phyloP scores from a whole-genome alignment of 1,140 invertebrate genomes.

The Batillaria attramentaria region DNA sequence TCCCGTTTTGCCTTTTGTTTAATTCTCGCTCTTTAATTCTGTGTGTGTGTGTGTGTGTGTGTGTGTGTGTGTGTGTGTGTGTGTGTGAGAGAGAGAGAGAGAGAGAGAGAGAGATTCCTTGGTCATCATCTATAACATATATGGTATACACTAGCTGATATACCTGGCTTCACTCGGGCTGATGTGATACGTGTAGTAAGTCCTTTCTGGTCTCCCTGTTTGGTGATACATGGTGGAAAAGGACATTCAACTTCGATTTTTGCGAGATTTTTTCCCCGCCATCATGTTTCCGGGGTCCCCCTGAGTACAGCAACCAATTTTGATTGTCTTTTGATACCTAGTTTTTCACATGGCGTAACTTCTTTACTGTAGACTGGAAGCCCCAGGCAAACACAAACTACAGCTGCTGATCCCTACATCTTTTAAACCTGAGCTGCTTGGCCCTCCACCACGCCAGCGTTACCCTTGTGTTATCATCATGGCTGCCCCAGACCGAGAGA shows the following conservation, averaged over 20 bases:
- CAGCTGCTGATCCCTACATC: no score
- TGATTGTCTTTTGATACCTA: no score
- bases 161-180: not conserved
- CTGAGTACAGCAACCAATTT: no score
- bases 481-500: constrained; percentile 9
- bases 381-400: no score
- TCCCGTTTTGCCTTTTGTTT: not conserved
- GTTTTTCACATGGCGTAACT: no score
- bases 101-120: not conserved
- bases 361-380: no score
- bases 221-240: not conserved
- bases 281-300: no score
- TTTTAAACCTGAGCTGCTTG: constrained; percentile 36
- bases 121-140: not conserved
- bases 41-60: not conserved
- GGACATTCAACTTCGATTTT: not conserved
- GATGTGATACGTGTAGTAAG: no score
- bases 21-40: not conserved
- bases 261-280: not conserved
- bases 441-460: constrained; percentile 31
- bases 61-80: not conserved
- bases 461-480: constrained; percentile 42
- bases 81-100: not conserved
- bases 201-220: not conserved
- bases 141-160: not conserved